Conservation (phyloP, 2,888 invertebrate species). For the Hirudinaria manillensis region DNA sequence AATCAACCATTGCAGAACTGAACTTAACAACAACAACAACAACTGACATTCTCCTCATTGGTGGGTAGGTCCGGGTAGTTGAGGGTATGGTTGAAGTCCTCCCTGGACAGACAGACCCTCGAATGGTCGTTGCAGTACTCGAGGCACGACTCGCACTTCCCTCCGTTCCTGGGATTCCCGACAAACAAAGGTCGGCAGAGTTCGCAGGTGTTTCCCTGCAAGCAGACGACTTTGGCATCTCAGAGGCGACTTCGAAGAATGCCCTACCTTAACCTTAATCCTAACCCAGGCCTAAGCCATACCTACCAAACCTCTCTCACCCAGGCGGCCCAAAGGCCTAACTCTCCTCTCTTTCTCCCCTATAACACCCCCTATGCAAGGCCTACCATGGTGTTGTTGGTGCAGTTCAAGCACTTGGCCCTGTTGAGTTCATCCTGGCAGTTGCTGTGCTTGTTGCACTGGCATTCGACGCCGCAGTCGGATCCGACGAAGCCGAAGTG, state of each 20-base stretch:
- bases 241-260: too few relatives aligned
- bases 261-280: too few relatives aligned
- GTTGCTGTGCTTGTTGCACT: conserved; percentile 87
- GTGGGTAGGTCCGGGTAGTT: conserved; percentile 6
- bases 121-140: conserved; percentile 86
- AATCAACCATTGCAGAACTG: too few relatives aligned
- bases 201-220: conserved; percentile 65
- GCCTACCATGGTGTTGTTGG: conserved; percentile 78
- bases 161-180: conserved; percentile 76
- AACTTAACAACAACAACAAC: too few relatives aligned
- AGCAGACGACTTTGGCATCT: background rate
- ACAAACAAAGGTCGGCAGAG: conserved; percentile 84
- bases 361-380: too few relatives aligned
- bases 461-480: conserved; percentile 86
- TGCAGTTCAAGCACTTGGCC: conserved; percentile 74
- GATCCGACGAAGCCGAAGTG: conserved; percentile 90
- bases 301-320: too few relatives aligned
- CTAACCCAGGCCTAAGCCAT: too few relatives aligned
- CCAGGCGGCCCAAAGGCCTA: too few relatives aligned
- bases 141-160: conserved; percentile 77
- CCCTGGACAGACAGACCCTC: conserved; percentile 42
- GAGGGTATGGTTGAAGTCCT: conserved; percentile 26
- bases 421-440: conserved; percentile 73
- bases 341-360: too few relatives aligned
- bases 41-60: conserved; percentile 26